Percentiles rank a stretch among this genome's conserved stretches.
These are phyloP conservation scores for Sebastes umbrosus DNA, from an alignment of 2,797 vertebrate genomes.

Conservation along the genomic window DNA sequence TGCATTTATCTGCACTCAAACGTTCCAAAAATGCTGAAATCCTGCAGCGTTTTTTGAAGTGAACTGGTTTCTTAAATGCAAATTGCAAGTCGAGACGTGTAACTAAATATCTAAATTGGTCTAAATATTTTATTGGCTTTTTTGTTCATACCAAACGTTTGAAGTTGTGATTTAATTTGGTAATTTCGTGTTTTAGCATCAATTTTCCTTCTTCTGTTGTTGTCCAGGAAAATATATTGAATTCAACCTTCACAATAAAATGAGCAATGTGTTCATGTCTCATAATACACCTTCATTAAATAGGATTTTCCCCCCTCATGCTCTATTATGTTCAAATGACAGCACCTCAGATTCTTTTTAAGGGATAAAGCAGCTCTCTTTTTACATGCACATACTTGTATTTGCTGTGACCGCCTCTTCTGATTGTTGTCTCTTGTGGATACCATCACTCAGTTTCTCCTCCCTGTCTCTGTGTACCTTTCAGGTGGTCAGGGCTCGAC, in stretches of 20 bases:
- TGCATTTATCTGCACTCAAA: neutral
- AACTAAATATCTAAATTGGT: neutral
- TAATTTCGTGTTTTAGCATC: neutral
- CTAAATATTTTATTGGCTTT: neutral
- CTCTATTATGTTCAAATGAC: neutral
- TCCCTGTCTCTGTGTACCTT: conserved; percentile 26
- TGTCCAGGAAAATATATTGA: neutral
- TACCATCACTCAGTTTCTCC: conserved; percentile 19
- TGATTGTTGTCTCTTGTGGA: conserved; percentile 12
- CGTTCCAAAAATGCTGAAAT: neutral
- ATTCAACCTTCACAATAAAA: neutral
- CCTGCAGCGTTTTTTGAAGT: neutral
- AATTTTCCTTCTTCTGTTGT: neutral
- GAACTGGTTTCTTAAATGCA: neutral
- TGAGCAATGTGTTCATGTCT: neutral
- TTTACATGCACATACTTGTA: conserved; percentile 16
- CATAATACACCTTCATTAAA: neutral
- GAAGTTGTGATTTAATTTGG: neutral
- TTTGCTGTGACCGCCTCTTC: neutral
- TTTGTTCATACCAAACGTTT: neutral
- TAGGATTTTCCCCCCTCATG: neutral
- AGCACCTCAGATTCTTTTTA: neutral
- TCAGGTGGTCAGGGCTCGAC: conserved; percentile 90
- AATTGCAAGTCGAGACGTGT: neutral
- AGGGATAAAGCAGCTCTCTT: neutral